Evolutionary conservation across 2,797 vertebrate species (phyloP), one percentile per base, ranked within the genome.

Genomic region (Sarcophilus harrisii): DNA sequence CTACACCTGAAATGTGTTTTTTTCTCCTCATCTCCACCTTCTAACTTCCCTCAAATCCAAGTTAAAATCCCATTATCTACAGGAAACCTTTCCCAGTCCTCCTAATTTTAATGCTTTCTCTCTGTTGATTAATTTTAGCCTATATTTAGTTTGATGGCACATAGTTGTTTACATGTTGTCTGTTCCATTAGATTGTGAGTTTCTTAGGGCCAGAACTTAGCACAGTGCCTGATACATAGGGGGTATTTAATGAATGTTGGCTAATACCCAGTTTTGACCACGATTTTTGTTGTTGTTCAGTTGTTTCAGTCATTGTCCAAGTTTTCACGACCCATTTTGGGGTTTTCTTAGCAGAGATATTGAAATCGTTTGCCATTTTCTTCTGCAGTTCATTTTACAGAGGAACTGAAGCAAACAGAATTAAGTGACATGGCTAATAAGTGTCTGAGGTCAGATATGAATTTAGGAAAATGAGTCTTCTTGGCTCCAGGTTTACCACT

Each of bases 211-310:
- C 18, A 38, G n/a, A 38, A 73, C 16, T 21, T 24, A 73, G n/a
- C 18, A 18, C n/a, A 38, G n/a, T 21, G 6, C n/a, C n/a, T 38
- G 18, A 11, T 8, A 38, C 66, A 73, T 3, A 38, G n/a, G 2
- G 38, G 16, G n/a, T 38, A 11, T 73, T 73, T 73, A 38, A 73
- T 32, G 52, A 6, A n/a, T 3, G 0, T 0, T 1, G 30, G n/a
- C 3, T 5, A 28, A 0, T 0, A 13, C 29, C 45, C 45, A 8
- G 91, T 45, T 45, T 21, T n/a, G 29, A 13, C 58, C 57, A 0
- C 4, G 11, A 1, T n/a, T n/a, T n/a, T 66, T 66, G 6, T 28
- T 59, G 14, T 66, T n/a, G 32, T 66, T 66, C 62, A 66, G 62
- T 66, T 14, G 4, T 66, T n/a, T 66, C 32, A 62, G 28, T 16